These are phyloP conservation scores for Caenorhabditis sp. DNA, from an alignment of 2,888 invertebrate genomes.

Conservation along the genomic window DNA sequence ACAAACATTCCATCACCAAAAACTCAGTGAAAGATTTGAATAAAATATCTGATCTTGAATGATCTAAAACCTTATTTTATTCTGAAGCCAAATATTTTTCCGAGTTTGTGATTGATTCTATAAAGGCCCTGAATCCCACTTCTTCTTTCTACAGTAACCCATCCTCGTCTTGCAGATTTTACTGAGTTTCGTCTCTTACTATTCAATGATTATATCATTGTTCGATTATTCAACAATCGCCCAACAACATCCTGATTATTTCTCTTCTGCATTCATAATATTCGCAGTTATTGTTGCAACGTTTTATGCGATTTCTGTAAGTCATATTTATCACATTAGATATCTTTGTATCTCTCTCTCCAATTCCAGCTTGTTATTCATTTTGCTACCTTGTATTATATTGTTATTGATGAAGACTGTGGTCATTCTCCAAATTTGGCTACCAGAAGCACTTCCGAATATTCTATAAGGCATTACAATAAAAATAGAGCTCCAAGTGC, in stretches of 20 bases:
- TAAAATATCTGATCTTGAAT: too few species aligned
- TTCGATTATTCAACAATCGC: slow-evolving; percentile 17
- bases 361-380: slow-evolving; percentile 28
- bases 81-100: too few species aligned
- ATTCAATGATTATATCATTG: slow-evolving; percentile 20
- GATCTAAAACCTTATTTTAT: too few species aligned
- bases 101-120: too few species aligned
- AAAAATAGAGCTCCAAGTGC: background rate
- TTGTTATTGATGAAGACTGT: slow-evolving; percentile 11
- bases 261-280: slow-evolving; percentile 31
- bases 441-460: background rate
- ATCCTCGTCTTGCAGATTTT: slow-evolving; percentile 34
- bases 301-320: slow-evolving; percentile 27
- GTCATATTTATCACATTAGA: too few species aligned
- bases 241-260: slow-evolving; percentile 10
- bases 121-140: too few species aligned
- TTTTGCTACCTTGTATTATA: slow-evolving; percentile 26
- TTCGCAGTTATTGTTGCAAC: slow-evolving; percentile 27
- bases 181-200: slow-evolving; percentile 26
- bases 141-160: too few species aligned
- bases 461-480: background rate
- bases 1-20: too few species aligned
- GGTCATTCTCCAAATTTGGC: background rate
- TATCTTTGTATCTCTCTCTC: too few species aligned
- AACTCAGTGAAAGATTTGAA: too few species aligned